A percentile compares a stretch with the other conserved stretches of the same genome.
These are phyloP conservation scores for Hafferia zeledoni DNA, from an alignment of 2,797 vertebrate species.

Conservation along the genomic window DNA sequence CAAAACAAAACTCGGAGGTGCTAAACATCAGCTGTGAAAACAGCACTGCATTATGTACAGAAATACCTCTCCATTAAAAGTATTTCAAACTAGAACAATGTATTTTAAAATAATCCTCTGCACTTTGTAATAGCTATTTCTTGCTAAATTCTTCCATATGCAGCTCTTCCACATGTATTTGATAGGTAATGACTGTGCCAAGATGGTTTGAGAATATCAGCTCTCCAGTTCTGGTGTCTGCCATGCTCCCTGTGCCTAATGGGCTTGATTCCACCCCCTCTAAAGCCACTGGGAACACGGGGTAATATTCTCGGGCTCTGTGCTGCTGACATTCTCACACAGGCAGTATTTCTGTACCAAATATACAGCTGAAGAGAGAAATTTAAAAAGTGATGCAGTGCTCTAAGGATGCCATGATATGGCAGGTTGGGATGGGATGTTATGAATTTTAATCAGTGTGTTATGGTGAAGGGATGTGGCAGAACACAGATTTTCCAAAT, in stretches of 20 bases:
- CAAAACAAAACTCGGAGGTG: not conserved
- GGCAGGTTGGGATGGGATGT: slow-evolving; percentile 1
- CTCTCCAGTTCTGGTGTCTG: not conserved
- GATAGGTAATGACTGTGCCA: not conserved
- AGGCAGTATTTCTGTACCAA: not conserved
- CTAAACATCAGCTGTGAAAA: not conserved
- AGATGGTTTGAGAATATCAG: not conserved
- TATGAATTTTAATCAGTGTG: not conserved
- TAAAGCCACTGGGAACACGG: not conserved
- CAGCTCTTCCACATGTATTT: not conserved
- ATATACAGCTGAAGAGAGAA: not conserved
- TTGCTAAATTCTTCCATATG: not conserved
- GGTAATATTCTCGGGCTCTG: not conserved
- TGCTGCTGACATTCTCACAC: not conserved
- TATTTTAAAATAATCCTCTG: not conserved
- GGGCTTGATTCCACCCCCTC: not conserved
- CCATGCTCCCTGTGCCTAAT: not conserved
- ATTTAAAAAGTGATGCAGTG: not conserved
- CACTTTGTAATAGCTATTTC: not conserved
- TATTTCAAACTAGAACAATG: not conserved
- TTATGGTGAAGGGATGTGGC: not conserved
- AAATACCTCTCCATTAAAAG: not conserved
- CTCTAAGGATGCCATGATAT: not conserved
- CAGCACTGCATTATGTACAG: not conserved
- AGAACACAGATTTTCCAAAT: slow-evolving; percentile 6